Conservation (phyloP, 2,888 invertebrate species). For the Philereme vetulata region DNA sequence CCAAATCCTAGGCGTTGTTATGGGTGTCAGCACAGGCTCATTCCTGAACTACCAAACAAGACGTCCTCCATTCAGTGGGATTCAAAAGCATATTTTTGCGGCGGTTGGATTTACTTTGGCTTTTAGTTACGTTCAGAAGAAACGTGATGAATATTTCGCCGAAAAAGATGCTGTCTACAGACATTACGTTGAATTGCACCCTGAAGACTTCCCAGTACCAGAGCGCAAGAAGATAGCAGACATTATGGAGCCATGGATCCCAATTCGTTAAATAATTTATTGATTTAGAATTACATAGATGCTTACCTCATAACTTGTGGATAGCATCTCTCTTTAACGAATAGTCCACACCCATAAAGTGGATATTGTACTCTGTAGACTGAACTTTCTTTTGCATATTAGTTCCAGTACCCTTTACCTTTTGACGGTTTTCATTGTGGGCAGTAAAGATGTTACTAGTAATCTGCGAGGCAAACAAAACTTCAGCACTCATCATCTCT, state of each 20-base stretch:
- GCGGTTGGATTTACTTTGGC: conserved; percentile 56
- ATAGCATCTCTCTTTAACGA: no score
- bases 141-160: conserved; percentile 82
- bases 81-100: conserved; percentile 67
- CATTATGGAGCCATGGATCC: conserved; percentile 86
- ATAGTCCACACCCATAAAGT: background rate
- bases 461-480: no score
- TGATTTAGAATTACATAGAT: conserved; percentile 25
- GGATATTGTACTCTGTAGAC: background rate
- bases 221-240: conserved; percentile 86
- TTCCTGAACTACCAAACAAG: conserved; percentile 82
- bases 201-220: conserved; percentile 88
- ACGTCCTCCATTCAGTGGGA: conserved; percentile 85
- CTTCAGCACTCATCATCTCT: no score
- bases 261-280: conserved; percentile 82
- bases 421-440: no score
- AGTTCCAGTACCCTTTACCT: background rate
- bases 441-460: no score
- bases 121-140: conserved; percentile 69
- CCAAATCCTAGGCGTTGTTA: conserved; percentile 68
- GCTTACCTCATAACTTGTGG: background rate
- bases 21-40: conserved; percentile 50
- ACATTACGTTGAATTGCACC: conserved; percentile 89
- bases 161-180: conserved; percentile 88
- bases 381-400: background rate